Base-by-base conservation (phyloP, 30 jellyfish, hydroid and myxozoan species). In the Catostylus mosaicus region DNA sequence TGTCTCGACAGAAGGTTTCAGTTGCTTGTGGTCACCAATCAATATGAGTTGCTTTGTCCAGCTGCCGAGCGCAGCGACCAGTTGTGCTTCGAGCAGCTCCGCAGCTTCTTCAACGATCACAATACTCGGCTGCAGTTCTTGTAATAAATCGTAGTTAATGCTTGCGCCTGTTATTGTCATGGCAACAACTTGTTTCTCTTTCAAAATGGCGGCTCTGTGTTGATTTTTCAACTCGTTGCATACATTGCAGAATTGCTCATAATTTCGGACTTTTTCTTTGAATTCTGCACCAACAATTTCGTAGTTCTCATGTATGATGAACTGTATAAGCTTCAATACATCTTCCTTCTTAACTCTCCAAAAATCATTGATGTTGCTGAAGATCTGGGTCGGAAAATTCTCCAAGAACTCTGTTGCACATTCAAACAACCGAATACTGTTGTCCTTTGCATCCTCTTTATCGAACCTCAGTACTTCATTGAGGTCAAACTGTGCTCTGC, bases 101-200 rank as follows among this genome's bases (percentile, higher is more conserved):
- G 97, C 97, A 18, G 97, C 97, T 52, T 88, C 97, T 71, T 88
- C 97, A 14, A 88, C 92, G 30, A 88, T 31, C 26, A 88, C 97
- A 18, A 88, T 77, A 10, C 47, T 26, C 40, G 97, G 97, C 45
- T 74, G 54, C 32, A 88, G 11, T 37, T 54, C 83, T 34, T 71
- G 69, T 52, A 88, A 71, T 38, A 88, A 73, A 29, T 38, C 83
- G 22, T 74, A 71, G 30, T 88, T 67, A 22, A 88, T 88, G 36
- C 93, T 46, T 22, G 97, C 97, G 31, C 97, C 97, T 8, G 97
- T 88, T 22, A 72, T 79, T 27, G 97, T 88, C 77, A 80, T 66
- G 38, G 95, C 97, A 56, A 88, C 60, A 35, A 88, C 74, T 0
- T 37, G 9, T 30, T 69, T 69, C 9, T 38, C 38, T n/a, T 46